phyloP scores from a whole-genome alignment of 2,797 vertebrate genomes.

The Squalus acanthias region DNA sequence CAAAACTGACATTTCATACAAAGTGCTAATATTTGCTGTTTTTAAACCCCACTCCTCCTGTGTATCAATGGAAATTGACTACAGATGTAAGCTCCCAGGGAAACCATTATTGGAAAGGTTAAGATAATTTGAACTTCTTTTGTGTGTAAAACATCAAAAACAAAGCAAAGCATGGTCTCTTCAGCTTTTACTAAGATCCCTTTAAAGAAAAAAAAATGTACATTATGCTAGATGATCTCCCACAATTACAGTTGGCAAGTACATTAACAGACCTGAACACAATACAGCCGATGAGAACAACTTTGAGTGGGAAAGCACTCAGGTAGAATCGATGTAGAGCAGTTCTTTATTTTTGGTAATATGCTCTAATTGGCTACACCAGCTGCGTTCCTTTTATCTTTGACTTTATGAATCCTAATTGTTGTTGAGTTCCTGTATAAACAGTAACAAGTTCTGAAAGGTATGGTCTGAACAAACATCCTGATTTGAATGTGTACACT shows the following conservation, averaged over 20 bases:
- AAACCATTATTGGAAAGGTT: neutral
- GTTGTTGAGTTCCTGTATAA: neutral
- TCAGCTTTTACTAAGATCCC: neutral
- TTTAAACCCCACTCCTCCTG: neutral
- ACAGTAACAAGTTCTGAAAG: neutral
- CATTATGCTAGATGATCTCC: neutral
- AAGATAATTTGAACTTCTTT: neutral
- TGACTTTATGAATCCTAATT: neutral
- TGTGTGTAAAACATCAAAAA: neutral
- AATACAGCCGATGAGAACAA: neutral
- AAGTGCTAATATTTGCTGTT: neutral
- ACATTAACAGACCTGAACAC: neutral
- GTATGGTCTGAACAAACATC: neutral
- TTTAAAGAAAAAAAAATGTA: neutral
- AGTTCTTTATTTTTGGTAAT: neutral
- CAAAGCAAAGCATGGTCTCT: neutral
- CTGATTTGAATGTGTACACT: neutral
- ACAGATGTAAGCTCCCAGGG: neutral
- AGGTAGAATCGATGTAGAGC: neutral
- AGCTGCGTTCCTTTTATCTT: neutral
- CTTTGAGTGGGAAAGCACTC: neutral
- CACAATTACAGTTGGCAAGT: neutral
- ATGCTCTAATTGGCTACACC: neutral
- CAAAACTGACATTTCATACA: neutral
- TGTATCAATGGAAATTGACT: neutral